Base-by-base conservation (phyloP, 2,888 invertebrate species). In the Bombylius major region DNA sequence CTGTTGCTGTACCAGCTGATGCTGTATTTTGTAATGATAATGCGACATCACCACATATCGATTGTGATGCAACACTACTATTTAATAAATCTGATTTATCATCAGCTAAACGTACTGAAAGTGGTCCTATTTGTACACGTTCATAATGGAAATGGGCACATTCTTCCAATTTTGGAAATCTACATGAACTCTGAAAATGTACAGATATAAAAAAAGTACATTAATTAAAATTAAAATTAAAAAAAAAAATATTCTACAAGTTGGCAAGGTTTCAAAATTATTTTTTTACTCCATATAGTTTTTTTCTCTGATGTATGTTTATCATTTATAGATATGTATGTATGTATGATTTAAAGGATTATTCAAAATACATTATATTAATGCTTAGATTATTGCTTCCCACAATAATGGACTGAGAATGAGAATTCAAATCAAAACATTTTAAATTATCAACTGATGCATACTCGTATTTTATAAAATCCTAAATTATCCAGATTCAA, bases 81-180 rank as follows among this genome's bases (percentile, higher is more conserved):
- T 66, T 71, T 55, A 73, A 58, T 44, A 71, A 65, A 58, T 75
- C 79, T 9, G 78, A 77, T 59, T 71, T 70, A 65, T 76, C 76
- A 60, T 78, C 77, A 60, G 78, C 73, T 54, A 79, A 66, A 59
- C 76, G 75, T 44, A 84, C 78, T 33, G 76, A 73, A 50, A 86
- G 76, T 0, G 86, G 84, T n/a, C 89, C 88, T 62, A 97, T 78
- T 63, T 92, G 88, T 23, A 96, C 95, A 62, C 89, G 81, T 70
- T 97, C 96, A 76, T 97, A 98, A 76, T 98, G 98, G 76, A 98
- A 98, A 73, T 98, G 98, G 6, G 96, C 96, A 76, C 97, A 98
- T 71, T 97, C 96, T 73, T 95, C 94, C 59, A 97, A 80, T 69
- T 89, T 88, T 54, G 89, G 90, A 76, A 91, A 90, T 55, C 86